Conservation (phyloP, 1,140 invertebrate genomes). For the Chironomus striatipennis region DNA sequence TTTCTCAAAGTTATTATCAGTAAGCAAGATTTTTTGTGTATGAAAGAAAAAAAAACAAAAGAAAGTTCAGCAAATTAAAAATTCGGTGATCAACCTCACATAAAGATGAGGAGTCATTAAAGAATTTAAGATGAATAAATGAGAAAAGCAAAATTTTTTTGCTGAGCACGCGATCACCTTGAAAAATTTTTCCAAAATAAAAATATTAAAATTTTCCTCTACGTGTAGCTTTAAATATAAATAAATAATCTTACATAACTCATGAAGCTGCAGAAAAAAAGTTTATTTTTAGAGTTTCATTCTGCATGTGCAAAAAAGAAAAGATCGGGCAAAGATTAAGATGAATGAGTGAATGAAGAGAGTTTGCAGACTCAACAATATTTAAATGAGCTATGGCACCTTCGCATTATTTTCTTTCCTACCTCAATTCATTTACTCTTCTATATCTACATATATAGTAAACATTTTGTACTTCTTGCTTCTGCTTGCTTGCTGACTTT, state of each 20-base stretch:
- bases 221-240: background rate
- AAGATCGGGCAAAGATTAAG: background rate
- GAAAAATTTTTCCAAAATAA: background rate
- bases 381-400: conserved; percentile 17
- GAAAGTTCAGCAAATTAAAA: too few relatives aligned
- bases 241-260: background rate
- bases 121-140: too few relatives aligned
- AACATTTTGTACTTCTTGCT: background rate
- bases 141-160: too few relatives aligned
- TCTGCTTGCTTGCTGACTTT: background rate
- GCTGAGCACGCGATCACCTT: too few relatives aligned
- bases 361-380: conserved; percentile 1
- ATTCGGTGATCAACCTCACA: too few relatives aligned
- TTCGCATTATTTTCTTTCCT: conserved; percentile 15
- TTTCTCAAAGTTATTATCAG: too few relatives aligned
- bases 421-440: conserved; percentile 10
- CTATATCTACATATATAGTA: background rate
- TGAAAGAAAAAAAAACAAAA: too few relatives aligned
- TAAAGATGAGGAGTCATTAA: too few relatives aligned
- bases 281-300: background rate
- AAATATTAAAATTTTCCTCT: background rate
- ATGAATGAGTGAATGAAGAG: background rate
- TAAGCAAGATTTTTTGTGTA: too few relatives aligned
- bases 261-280: background rate
- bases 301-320: background rate